Base-by-base conservation (phyloP, 35 echinoderm and acorn worm genomes). In the Eucidaris tribuloides region DNA sequence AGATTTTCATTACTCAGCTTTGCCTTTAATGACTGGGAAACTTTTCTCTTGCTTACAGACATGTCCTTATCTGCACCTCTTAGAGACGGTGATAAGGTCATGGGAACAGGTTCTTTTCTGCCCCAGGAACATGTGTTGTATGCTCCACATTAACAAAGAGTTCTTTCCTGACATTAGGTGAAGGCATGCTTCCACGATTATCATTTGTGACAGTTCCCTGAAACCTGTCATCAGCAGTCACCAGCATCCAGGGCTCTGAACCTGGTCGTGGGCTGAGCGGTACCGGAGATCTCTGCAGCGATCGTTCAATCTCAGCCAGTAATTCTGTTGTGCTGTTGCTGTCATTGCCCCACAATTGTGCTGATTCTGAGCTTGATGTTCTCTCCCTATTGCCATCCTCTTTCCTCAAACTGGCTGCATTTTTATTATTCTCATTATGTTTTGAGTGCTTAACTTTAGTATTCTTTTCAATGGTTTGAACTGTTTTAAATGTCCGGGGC, bases 281-380 rank as follows among this genome's bases (percentile, higher is more conserved):
- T 35, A 94, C 86, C 23, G 79, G 76, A 45, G 91, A 94, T 52
- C 83, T 84, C 38, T 81, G 72, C 17, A 94, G 50, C 0, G 85
- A 65, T 9, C 88, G 71, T 27, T 89, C 82, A 32, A 94, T 94
- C 77, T 89, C 91, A 15, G 91, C 91, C 27, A 94, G 44, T n/a
- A 94, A 45, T 41, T 89, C 91, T 38, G 60, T 57, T 37, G 91
- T 93, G 49, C 79, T 84, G 37, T 83, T 65, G 14, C 85, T 88
- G 48, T 77, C 79, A 19, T 62, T 46, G 17, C 84, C 87, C n/a
- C 54, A 41, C 24, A 56, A 54, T 39, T 76, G 64, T 3, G 63
- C 44, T 54, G 61, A 77, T 24, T 46, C 45, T 36, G 84, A 54
- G 48, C 68, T 86, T 13, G 71, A 32, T 35, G 42, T 60, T 23